Evolutionary conservation across 2,113 vertebrate genomes (phyloP).

Genomic region (Phaethon lepturus): DNA sequence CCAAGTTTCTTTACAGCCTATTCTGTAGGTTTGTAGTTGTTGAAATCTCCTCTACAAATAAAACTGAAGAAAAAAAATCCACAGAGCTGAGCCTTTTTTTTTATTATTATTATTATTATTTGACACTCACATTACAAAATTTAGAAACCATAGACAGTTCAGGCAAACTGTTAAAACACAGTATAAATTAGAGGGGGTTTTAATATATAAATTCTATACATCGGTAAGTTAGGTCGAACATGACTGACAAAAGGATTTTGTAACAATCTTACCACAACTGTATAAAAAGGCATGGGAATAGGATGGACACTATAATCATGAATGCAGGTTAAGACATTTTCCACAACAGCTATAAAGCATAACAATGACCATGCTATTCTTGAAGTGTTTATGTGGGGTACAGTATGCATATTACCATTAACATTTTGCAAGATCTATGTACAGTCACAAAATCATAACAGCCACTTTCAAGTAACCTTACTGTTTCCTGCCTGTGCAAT

Average conservation of each 20-base stretch:
- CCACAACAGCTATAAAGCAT: constrained; percentile 62
- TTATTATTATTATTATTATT: constrained; percentile 48
- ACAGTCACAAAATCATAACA: constrained; percentile 67
- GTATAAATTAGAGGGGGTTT: constrained; percentile 74
- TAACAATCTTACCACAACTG: constrained; percentile 69
- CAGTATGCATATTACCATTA: constrained; percentile 58
- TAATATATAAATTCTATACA: constrained; percentile 79
- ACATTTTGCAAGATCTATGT: constrained; percentile 66
- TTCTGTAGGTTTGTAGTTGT: background rate
- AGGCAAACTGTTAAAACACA: constrained; percentile 83
- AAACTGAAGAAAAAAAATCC: background rate
- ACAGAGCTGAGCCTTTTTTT: background rate
- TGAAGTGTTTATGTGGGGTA: constrained; percentile 40
- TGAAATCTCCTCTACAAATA: background rate
- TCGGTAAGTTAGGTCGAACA: constrained; percentile 70
- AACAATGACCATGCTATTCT: constrained; percentile 69
- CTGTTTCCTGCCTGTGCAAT: constrained; percentile 48
- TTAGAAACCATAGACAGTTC: constrained; percentile 78
- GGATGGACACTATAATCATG: constrained; percentile 58
- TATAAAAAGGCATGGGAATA: constrained; percentile 68
- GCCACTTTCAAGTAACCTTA: constrained; percentile 48
- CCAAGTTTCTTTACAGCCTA: background rate
- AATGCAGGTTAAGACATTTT: constrained; percentile 64
- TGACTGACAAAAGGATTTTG: constrained; percentile 68
- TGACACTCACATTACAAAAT: constrained; percentile 80